Evolutionary conservation across 2,888 invertebrate species (phyloP).

Genomic region (Oeneis ivallda): DNA sequence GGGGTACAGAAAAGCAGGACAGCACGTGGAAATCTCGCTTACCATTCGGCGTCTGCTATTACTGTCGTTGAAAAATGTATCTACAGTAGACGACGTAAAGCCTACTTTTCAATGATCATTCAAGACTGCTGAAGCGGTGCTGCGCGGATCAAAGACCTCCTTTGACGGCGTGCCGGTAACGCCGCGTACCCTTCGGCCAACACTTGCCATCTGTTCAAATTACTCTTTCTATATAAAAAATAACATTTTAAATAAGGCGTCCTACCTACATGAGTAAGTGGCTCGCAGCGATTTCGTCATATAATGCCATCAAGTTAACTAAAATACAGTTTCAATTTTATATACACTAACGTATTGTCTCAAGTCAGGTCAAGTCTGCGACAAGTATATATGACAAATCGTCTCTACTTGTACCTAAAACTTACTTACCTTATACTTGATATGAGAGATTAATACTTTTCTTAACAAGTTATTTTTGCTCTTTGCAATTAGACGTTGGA

Average conservation of each 20-base stretch:
- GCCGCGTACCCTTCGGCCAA: constrained; percentile 58
- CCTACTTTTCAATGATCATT: neutral
- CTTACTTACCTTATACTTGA: no score
- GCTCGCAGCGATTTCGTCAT: constrained; percentile 15
- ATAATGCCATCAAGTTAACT: neutral
- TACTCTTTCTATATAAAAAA: constrained; percentile 17
- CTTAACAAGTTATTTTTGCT: no score
- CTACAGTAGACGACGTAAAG: neutral
- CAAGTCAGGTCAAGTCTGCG: neutral
- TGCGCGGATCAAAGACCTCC: constrained; percentile 3
- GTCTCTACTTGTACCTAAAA: neutral
- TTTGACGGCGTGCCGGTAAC: constrained; percentile 41
- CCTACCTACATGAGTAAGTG: constrained; percentile 21
- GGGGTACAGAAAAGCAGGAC: neutral
- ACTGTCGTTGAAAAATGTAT: neutral
- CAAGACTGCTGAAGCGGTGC: neutral
- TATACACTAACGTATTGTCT: neutral
- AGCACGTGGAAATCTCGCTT: neutral
- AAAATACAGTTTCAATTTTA: neutral
- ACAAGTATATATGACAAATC: neutral
- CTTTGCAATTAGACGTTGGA: no score
- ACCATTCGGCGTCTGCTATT: neutral
- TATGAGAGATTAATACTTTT: no score
- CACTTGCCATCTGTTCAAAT: constrained; percentile 74
- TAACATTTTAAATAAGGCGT: neutral